These are phyloP conservation scores for Dioctria rufipes DNA, from an alignment of 2,888 invertebrate genomes.

Conservation along the genomic window DNA sequence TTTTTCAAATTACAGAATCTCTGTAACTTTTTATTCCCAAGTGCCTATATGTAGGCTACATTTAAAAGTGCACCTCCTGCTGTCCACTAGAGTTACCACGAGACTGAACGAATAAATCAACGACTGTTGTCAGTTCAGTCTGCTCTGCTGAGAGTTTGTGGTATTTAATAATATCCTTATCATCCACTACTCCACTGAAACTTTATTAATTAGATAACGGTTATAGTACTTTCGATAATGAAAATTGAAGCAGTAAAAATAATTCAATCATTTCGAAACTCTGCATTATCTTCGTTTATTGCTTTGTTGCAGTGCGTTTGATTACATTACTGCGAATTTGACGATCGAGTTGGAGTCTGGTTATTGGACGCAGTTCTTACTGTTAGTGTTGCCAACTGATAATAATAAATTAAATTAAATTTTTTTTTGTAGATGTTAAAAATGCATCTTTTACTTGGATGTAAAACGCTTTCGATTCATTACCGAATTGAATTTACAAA, in stretches of 20 bases:
- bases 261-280: slow-evolving; percentile 5
- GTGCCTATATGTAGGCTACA: not conserved
- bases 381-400: no score
- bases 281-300: not conserved
- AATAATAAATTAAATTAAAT: no score
- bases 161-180: slow-evolving; percentile 30
- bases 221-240: slow-evolving; percentile 12
- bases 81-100: not conserved
- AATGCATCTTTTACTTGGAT: no score
- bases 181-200: not conserved
- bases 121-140: not conserved
- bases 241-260: slow-evolving; percentile 14
- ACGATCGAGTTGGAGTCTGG: no score
- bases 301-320: no score
- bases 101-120: slow-evolving; percentile 3
- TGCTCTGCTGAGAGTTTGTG: not conserved
- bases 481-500: no score
- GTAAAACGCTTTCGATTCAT: no score
- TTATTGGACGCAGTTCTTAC: no score
- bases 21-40: not conserved
- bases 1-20: not conserved
- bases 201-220: slow-evolving; percentile 43
- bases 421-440: no score
- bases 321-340: no score
- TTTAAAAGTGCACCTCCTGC: not conserved